Evolutionary conservation across 1,140 invertebrate species (phyloP).

Genomic region (Telenomus remus): DNA sequence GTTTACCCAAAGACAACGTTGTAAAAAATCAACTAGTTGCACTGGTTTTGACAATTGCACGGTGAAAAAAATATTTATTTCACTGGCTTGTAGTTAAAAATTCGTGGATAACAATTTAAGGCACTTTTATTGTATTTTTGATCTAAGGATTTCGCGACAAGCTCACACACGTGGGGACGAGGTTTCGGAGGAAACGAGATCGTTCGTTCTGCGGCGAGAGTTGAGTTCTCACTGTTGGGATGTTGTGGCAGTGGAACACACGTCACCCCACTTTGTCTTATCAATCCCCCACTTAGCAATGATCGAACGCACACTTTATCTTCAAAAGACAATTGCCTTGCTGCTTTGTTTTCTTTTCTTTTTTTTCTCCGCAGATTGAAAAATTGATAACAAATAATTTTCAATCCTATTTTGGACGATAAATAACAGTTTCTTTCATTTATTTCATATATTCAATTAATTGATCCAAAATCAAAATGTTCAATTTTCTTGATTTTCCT

Average conservation of each 20-base stretch:
- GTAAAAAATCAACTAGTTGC: too few relatives aligned
- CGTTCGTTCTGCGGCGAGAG: conserved; percentile 27
- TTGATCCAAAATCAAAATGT: too few relatives aligned
- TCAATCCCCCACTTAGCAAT: conserved; percentile 40
- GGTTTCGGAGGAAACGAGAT: conserved; percentile 11
- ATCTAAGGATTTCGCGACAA: background rate
- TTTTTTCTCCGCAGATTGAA: background rate
- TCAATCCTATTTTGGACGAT: too few relatives aligned
- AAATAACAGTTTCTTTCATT: too few relatives aligned
- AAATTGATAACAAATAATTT: too few relatives aligned
- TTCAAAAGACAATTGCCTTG: background rate
- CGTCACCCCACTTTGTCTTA: conserved; percentile 34
- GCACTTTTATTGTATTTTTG: background rate
- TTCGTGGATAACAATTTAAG: too few relatives aligned
- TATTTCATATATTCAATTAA: too few relatives aligned
- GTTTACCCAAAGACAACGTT: too few relatives aligned
- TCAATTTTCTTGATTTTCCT: too few relatives aligned
- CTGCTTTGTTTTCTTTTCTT: background rate
- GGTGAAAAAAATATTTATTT: too few relatives aligned
- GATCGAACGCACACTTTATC: conserved; percentile 27
- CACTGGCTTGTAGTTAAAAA: too few relatives aligned
- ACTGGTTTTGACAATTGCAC: too few relatives aligned
- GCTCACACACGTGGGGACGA: conserved; percentile 23
- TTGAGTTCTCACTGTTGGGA: conserved; percentile 38
- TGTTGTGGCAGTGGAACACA: conserved; percentile 28